These are phyloP conservation scores for Eulimnadia texana DNA, from an alignment of 1,140 invertebrate genomes.

Conservation along the genomic window DNA sequence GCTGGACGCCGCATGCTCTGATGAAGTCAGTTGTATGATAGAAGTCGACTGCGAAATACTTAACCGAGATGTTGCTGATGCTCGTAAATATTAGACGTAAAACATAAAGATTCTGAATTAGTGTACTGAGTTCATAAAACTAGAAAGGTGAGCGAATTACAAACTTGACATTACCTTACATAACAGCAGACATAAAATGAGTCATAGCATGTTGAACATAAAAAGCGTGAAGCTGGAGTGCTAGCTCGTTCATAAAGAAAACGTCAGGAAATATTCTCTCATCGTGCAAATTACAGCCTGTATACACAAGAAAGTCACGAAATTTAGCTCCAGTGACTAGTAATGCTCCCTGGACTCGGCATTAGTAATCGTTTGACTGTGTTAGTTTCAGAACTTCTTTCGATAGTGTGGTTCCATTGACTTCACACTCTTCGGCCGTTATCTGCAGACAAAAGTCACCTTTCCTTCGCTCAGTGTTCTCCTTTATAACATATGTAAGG, in stretches of 20 bases:
- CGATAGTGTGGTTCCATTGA: neutral
- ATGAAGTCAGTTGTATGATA: too few relatives aligned
- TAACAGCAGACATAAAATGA: neutral
- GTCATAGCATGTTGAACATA: neutral
- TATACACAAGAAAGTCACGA: neutral
- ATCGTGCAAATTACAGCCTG: neutral
- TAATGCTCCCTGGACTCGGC: neutral
- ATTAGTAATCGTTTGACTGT: neutral
- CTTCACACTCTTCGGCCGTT: neutral
- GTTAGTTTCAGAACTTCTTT: neutral
- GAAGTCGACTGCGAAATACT: too few relatives aligned
- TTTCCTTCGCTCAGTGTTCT: neutral
- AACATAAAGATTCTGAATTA: too few relatives aligned
- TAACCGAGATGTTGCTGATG: too few relatives aligned
- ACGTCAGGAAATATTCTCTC: neutral
- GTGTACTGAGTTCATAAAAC: too few relatives aligned
- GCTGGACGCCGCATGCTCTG: too few relatives aligned
- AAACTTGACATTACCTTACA: neutral
- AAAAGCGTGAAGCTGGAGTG: neutral
- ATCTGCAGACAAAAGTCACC: neutral
- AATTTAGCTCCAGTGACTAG: neutral
- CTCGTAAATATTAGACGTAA: too few relatives aligned
- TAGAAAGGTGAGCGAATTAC: too few relatives aligned
- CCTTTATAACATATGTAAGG: neutral
- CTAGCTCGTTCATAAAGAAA: neutral